Percentiles rank a stretch among this genome's conserved stretches.
phyloP scores from a whole-genome alignment of 2,888 invertebrate species.

The Tuta absoluta region DNA sequence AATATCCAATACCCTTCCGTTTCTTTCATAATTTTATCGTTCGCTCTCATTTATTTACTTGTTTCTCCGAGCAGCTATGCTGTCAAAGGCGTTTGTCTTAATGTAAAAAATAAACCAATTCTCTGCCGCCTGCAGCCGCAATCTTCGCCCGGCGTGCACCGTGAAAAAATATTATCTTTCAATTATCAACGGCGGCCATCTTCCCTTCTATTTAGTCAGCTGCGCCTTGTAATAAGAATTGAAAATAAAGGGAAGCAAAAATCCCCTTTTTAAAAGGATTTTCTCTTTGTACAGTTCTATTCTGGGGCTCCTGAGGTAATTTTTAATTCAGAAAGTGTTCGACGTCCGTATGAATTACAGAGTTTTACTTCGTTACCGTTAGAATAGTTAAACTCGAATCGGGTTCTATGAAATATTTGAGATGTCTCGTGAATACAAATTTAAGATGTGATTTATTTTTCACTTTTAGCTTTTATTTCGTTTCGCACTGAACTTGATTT shows the following conservation, averaged over 20 bases:
- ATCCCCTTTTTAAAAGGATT: slow-evolving; percentile 30
- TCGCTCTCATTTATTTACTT: slow-evolving; percentile 18
- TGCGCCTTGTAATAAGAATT: slow-evolving; percentile 55
- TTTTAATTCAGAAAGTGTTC: slow-evolving; percentile 34
- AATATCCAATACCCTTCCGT: slow-evolving; percentile 11
- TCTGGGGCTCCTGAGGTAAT: slow-evolving; percentile 31
- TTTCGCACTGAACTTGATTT: background rate
- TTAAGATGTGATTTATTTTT: background rate
- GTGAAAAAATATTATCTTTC: slow-evolving; percentile 69
- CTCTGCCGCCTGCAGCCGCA: slow-evolving; percentile 45
- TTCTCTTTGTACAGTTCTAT: slow-evolving; percentile 29
- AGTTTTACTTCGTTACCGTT: slow-evolving; percentile 29
- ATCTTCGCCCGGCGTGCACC: slow-evolving; percentile 47
- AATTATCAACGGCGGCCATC: slow-evolving; percentile 57
- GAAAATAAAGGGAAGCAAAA: slow-evolving; percentile 52
- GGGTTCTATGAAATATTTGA: slow-evolving; percentile 30
- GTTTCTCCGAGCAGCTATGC: background rate
- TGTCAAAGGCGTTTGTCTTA: slow-evolving; percentile 18
- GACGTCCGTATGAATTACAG: slow-evolving; percentile 34
- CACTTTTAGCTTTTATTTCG: background rate
- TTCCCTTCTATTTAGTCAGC: slow-evolving; percentile 62
- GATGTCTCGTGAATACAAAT: slow-evolving; percentile 24
- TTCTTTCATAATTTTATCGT: slow-evolving; percentile 17
- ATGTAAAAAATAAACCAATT: slow-evolving; percentile 25
- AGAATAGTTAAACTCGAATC: slow-evolving; percentile 24